Base-by-base conservation (phyloP, 2,797 vertebrate genomes). In the Mormyrops boulengeri region DNA sequence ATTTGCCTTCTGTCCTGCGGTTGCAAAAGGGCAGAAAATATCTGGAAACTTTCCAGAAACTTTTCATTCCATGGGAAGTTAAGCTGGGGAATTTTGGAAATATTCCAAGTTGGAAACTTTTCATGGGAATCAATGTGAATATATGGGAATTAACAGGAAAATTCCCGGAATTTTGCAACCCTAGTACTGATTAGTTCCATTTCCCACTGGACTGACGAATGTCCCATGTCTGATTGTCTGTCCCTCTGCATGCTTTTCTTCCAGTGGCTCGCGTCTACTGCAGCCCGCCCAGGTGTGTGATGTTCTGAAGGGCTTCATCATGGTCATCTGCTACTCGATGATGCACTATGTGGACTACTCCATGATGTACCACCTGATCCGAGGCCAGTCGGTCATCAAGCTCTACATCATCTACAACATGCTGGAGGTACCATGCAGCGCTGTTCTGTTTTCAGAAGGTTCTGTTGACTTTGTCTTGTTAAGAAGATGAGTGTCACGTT, bases 381-480 rank as follows among this genome's bases (percentile, higher is more conserved):
- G 98, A 91, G 98, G 98, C 19, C 98, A 99, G 95, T 99, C 98
- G 0, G 97, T 99, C 95, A 99, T 99, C 96, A 99, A 99, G 93
- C 98, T 99, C 92, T 99, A 99, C 94, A 97, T 99, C 94, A 99
- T 99, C 95, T 99, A 99, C 96, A 99, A 99, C 94, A 99, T 99
- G 98, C 95, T 99, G 44, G 98, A 99, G 98, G 98, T 99, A 96
- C 91, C 90, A 30, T 55, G 9, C 19, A 17, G 47, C 26, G 0
- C 50, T 55, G 26, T 14, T 55, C 53, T 19, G 14, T 87, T 87
- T 34, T 49, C 47, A 52, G 47, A 50, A 86, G 47, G 49, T 86
- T 53, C 17, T 17, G 6, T 80, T n/a, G 73, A 44, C 73, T n/a
- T 44, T 80, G 73, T 80, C 17, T 17, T 7, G 14, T 77, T 5